Evolutionary conservation across 2,113 vertebrate species (phyloP), one percentile per base, ranked within the genome.

Genomic region (Chlorodrepanis virens): DNA sequence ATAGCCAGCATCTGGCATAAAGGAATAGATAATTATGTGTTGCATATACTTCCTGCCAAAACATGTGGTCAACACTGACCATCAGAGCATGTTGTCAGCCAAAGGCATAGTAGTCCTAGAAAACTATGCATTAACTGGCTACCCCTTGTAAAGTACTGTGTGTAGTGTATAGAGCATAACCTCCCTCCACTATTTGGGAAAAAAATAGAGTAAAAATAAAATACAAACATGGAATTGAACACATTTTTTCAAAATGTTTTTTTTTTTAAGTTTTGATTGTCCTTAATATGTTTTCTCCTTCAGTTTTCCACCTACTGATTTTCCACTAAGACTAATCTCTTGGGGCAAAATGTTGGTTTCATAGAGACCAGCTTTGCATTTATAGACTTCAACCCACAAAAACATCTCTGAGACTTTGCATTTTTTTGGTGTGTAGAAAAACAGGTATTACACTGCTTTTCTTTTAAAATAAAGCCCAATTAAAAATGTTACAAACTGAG

Each of bases 11-110:
- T 9, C 15, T 49, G 12, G 10, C 1, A 1, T 44, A 53, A 49
- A 69, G 6, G 27, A 87, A 53, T 28, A 45, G 10, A 21, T 37
- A 78, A 53, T 29, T 35, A 14, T 57, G 29, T 11, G 56, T 60
- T 87, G 19, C 29, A 84, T 74, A 5, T 44, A 16, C 37, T 70
- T 53, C 21, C 7, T 61, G 13, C 22, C 20, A 67, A 75, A 77
- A 35, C 16, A 17, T 0, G 2, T 29, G 21, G 29, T 35, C 20
- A 52, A 2, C 23, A 9, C 23, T 50, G 67, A 18, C 11, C 33
- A 24, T 17, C 17, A 74, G 15, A 88, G 76, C 12, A 22, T 4
- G 6, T 28, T 5, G 6, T n/a, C 10, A 78, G 9, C 27, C 54
- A 50, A 54, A 95, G 47, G 11, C 17, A 49, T 2, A 14, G 4